Conservation (phyloP, 2,113 vertebrate species). For the Heterotis niloticus region DNA sequence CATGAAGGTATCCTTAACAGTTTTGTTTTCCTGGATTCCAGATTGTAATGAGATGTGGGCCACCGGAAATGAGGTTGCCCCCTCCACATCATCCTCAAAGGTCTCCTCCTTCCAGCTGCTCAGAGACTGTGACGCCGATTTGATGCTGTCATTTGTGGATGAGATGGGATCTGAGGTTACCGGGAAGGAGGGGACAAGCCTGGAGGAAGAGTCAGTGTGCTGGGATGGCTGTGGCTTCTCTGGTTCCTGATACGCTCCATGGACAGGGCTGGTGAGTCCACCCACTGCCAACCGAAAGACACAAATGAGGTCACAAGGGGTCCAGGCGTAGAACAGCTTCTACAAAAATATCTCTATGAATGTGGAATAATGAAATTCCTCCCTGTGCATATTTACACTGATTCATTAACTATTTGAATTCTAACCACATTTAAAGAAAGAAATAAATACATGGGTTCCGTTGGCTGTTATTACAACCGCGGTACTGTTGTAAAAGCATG, state of each 20-base stretch:
- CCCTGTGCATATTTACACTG: neutral
- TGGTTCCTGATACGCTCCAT: constrained; percentile 61
- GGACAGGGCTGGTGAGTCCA: constrained; percentile 65
- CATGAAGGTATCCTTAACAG: constrained; percentile 44
- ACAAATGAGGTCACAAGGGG: neutral
- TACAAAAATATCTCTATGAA: neutral
- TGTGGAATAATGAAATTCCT: neutral
- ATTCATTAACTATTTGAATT: neutral
- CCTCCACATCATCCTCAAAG: constrained; percentile 38
- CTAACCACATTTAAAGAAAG: neutral
- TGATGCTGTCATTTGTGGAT: constrained; percentile 2
- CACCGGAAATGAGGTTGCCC: constrained; percentile 34
- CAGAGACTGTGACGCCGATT: constrained; percentile 51
- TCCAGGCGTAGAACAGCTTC: neutral
- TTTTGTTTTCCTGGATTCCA: constrained; percentile 53
- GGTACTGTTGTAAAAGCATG: neutral
- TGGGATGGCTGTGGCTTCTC: constrained; percentile 29
- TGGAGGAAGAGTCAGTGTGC: neutral
- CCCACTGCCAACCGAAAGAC: constrained; percentile 59
- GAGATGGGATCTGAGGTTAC: neutral
- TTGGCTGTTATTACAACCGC: too few species aligned
- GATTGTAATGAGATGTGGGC: constrained; percentile 54
- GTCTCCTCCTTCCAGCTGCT: constrained; percentile 61
- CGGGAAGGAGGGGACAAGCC: neutral
- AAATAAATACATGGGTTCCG: neutral